A percentile compares a stretch with the other conserved stretches of the same genome.
These are phyloP conservation scores for Brotula barbata DNA, from an alignment of 2,797 vertebrate genomes.

Conservation along the genomic window DNA sequence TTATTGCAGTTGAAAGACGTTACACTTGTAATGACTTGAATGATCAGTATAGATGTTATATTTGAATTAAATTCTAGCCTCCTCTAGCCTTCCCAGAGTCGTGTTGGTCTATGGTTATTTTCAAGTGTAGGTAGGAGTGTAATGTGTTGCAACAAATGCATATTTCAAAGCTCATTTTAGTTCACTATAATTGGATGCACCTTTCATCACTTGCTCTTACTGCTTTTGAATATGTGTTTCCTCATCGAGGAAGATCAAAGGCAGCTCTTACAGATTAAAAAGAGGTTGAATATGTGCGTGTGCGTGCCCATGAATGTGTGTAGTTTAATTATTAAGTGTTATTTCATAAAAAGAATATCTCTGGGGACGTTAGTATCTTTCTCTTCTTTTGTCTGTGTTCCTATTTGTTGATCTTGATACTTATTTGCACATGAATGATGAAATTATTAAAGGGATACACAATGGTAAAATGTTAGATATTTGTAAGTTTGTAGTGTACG, in stretches of 20 bases:
- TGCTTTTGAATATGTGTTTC: slow-evolving; percentile 63
- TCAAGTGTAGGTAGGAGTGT: slow-evolving; percentile 8
- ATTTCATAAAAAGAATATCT: slow-evolving; percentile 47
- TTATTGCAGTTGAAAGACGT: slow-evolving; percentile 29
- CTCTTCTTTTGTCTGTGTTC: slow-evolving; percentile 36
- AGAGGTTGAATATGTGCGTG: slow-evolving; percentile 17
- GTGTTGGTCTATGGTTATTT: slow-evolving; percentile 26
- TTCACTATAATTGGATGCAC: slow-evolving; percentile 63
- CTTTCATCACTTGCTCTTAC: slow-evolving; percentile 61
- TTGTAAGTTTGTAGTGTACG: no score
- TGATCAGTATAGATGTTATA: slow-evolving; percentile 32
- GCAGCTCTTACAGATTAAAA: slow-evolving; percentile 63
- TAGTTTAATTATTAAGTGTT: no score
- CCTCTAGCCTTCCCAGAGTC: slow-evolving; percentile 17
- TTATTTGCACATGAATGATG: slow-evolving; percentile 21
- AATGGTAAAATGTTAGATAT: neutral
- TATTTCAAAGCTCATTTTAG: slow-evolving; percentile 58
- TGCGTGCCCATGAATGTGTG: slow-evolving; percentile 18
- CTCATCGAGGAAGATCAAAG: slow-evolving; percentile 70
- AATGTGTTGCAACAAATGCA: slow-evolving; percentile 62
- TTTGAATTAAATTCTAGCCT: slow-evolving; percentile 24
- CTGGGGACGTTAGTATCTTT: slow-evolving; percentile 42
- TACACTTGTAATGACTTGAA: no score
- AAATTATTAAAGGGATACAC: slow-evolving; percentile 1
- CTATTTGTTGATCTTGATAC: slow-evolving; percentile 30